These are phyloP conservation scores for Lissonota sp. DNA, from an alignment of 2,888 invertebrate species.

Conservation along the genomic window DNA sequence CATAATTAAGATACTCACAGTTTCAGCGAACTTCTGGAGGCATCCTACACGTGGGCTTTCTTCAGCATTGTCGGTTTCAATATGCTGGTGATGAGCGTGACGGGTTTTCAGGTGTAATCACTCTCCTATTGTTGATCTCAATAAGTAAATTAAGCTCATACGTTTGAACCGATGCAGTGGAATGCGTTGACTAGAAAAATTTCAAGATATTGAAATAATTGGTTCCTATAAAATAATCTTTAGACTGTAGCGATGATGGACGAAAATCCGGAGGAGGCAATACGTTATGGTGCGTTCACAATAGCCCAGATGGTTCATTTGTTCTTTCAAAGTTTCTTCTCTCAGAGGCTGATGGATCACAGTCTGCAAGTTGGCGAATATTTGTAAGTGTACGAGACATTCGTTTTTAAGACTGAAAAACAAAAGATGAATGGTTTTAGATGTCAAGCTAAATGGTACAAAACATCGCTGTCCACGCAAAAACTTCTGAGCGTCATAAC, in stretches of 20 bases:
- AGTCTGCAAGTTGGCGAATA: conserved; percentile 39
- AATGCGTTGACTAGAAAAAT: too few relatives aligned
- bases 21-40: conserved; percentile 38
- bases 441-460: conserved; percentile 52
- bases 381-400: neutral
- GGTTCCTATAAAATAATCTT: neutral
- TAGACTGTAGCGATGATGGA: conserved; percentile 17
- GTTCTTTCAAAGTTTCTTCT: conserved; percentile 47
- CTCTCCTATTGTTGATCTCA: neutral
- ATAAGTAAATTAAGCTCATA: neutral
- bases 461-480: conserved; percentile 29
- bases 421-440: conserved; percentile 15
- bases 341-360: conserved; percentile 47
- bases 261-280: conserved; percentile 29
- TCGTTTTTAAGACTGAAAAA: too few relatives aligned
- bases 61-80: conserved; percentile 26
- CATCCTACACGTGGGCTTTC: conserved; percentile 28
- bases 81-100: conserved; percentile 33
- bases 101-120: conserved; percentile 37
- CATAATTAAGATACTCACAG: conserved; percentile 2
- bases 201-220: neutral
- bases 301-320: conserved; percentile 34
- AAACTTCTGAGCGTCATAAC: conserved; percentile 48
- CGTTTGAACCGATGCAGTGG: too few relatives aligned
- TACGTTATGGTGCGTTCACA: conserved; percentile 39